Percentiles rank a stretch among this genome's conserved stretches.
Conservation (phyloP, 2,888 invertebrate genomes). For the Lysandra bellargus region DNA sequence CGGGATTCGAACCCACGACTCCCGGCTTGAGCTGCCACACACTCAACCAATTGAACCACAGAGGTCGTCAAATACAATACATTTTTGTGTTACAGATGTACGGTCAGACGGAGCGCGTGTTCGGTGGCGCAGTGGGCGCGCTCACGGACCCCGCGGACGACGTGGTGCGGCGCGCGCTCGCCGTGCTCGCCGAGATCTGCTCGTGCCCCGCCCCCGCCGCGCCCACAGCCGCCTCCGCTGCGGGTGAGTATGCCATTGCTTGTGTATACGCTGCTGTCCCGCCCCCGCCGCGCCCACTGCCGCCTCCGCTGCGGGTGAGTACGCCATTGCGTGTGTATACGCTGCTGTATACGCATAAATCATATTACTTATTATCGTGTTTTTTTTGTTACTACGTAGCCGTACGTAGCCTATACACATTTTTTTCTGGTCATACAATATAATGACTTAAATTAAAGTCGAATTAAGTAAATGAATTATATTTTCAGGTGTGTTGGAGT, state of each 20-base stretch:
- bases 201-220: slow-evolving; percentile 50
- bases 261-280: slow-evolving; percentile 36
- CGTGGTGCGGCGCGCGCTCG: slow-evolving; percentile 95
- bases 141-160: slow-evolving; percentile 96
- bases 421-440: no score
- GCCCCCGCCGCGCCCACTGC: slow-evolving; percentile 31
- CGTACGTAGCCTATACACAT: no score
- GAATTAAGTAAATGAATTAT: background rate
- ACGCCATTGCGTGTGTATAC: background rate
- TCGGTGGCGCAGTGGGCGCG: slow-evolving; percentile 89
- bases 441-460: no score
- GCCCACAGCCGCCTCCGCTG: slow-evolving; percentile 21
- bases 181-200: slow-evolving; percentile 92
- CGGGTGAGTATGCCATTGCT: background rate
- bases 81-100: slow-evolving; percentile 80
- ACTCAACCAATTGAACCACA: no score
- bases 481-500: slow-evolving; percentile 61
- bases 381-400: no score
- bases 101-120: slow-evolving; percentile 85
- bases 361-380: no score
- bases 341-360: no score
- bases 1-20: no score
- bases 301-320: slow-evolving; percentile 22
- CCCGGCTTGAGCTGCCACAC: no score
- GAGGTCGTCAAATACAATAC: no score